Percentiles rank a stretch among this genome's conserved stretches.
Evolutionary conservation across 2,113 vertebrate species (phyloP).

Genomic region (Gallinago jamesoni): DNA sequence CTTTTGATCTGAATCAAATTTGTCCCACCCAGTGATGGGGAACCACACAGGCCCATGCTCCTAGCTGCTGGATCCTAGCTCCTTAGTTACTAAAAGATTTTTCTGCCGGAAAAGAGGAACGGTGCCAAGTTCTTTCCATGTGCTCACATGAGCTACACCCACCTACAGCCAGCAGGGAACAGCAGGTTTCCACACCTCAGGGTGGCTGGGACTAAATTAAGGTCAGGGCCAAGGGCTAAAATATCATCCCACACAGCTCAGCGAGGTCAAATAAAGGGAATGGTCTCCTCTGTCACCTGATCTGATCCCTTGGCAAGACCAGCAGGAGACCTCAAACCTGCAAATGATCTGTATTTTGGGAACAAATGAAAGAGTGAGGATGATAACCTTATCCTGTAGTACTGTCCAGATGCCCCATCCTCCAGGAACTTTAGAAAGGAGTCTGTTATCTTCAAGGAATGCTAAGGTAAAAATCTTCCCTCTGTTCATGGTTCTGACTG

Average conservation of each 20-base stretch:
- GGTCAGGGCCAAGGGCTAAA: not conserved
- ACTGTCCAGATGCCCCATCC: not conserved
- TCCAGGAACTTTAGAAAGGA: not conserved
- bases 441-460: not conserved
- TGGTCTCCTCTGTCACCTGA: not conserved
- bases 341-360: not conserved
- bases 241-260: not conserved
- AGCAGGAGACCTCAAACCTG: not conserved
- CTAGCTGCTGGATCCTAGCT: not conserved
- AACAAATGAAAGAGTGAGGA: not conserved
- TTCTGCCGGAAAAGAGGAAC: not conserved
- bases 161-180: not conserved
- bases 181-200: not conserved
- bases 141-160: not conserved
- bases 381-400: not conserved
- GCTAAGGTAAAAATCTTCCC: not conserved
- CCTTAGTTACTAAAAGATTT: not conserved
- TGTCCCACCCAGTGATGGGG: not conserved
- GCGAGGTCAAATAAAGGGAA: not conserved
- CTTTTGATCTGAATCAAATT: not conserved
- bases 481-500: not conserved
- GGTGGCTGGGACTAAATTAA: not conserved
- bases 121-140: not conserved
- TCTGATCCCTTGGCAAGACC: not conserved
- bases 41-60: not conserved